These are phyloP conservation scores for Melipona bicolor DNA, from an alignment of 2,888 invertebrate genomes.

Conservation along the genomic window DNA sequence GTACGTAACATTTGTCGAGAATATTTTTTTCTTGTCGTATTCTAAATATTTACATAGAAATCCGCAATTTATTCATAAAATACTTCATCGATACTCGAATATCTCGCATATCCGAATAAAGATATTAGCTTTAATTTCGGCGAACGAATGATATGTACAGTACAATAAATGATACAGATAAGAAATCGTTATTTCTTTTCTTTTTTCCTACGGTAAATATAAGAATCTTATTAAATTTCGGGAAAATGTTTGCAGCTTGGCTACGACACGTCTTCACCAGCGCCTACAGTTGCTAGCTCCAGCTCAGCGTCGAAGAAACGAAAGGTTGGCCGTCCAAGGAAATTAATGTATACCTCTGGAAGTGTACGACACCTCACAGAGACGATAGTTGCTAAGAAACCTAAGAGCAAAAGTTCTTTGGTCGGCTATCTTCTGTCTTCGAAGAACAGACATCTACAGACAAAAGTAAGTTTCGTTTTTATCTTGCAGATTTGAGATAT, in stretches of 20 bases:
- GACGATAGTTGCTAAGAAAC: slow-evolving; percentile 93
- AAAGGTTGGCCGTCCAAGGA: slow-evolving; percentile 93
- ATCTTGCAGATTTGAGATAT: too few species aligned
- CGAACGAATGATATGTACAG: too few species aligned
- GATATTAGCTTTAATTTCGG: too few species aligned
- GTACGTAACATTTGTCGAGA: too few species aligned
- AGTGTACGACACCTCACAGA: slow-evolving; percentile 88
- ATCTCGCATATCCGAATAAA: too few species aligned
- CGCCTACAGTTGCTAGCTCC: slow-evolving; percentile 72
- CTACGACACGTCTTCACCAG: slow-evolving; percentile 77
- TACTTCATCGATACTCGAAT: too few species aligned
- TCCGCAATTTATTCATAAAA: too few species aligned
- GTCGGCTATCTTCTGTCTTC: slow-evolving; percentile 88
- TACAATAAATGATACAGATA: too few species aligned
- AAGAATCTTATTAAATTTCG: background rate
- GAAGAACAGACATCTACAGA: slow-evolving; percentile 87
- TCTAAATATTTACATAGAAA: too few species aligned
- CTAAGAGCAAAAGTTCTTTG: slow-evolving; percentile 88
- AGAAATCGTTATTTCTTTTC: too few species aligned
- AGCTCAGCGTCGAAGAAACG: slow-evolving; percentile 88
- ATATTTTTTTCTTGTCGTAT: too few species aligned
- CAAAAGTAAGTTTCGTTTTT: slow-evolving; percentile 73
- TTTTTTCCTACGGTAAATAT: too few species aligned
- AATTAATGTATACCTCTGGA: slow-evolving; percentile 86
- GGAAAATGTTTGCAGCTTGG: slow-evolving; percentile 63